Percentiles rank a stretch among this genome's conserved stretches.
Conservation (phyloP, 1,140 invertebrate species). For the Dendrolimus kikuchii region DNA sequence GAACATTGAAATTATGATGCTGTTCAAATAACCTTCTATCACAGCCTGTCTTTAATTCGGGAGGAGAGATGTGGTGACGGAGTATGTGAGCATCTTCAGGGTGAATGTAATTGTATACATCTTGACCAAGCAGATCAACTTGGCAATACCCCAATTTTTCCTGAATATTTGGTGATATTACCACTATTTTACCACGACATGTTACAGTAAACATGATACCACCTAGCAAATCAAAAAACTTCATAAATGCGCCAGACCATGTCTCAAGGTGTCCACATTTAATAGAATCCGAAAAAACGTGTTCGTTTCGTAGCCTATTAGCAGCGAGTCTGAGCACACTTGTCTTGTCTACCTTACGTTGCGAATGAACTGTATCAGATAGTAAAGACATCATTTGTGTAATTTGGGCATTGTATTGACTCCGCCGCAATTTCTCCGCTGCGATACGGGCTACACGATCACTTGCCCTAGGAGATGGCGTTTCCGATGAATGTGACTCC, state of each 20-base stretch:
- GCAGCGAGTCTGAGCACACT: slow-evolving; percentile 89
- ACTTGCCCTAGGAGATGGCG: slow-evolving; percentile 44
- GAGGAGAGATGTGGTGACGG: slow-evolving; percentile 79
- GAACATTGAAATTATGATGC: slow-evolving; percentile 71
- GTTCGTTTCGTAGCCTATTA: slow-evolving; percentile 78
- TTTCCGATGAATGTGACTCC: slow-evolving; percentile 52
- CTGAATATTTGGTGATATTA: slow-evolving; percentile 89
- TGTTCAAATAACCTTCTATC: slow-evolving; percentile 53
- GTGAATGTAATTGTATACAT: slow-evolving; percentile 85
- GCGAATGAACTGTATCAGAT: slow-evolving; percentile 86
- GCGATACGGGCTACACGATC: slow-evolving; percentile 86
- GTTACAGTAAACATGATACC: slow-evolving; percentile 88
- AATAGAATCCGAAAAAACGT: slow-evolving; percentile 72
- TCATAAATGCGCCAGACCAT: slow-evolving; percentile 62
- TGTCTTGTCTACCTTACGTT: slow-evolving; percentile 91
- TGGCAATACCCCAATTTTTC: slow-evolving; percentile 88
- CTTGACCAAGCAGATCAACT: slow-evolving; percentile 90
- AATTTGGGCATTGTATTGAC: slow-evolving; percentile 92
- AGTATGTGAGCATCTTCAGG: slow-evolving; percentile 85
- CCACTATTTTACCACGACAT: slow-evolving; percentile 87
- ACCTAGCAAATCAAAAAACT: slow-evolving; percentile 74
- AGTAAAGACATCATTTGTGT: slow-evolving; percentile 85
- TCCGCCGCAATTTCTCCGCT: slow-evolving; percentile 91
- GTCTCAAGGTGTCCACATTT: slow-evolving; percentile 59
- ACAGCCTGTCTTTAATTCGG: slow-evolving; percentile 58